phyloP scores from a whole-genome alignment of 1,140 invertebrate species.

The Plectus sambesii region DNA sequence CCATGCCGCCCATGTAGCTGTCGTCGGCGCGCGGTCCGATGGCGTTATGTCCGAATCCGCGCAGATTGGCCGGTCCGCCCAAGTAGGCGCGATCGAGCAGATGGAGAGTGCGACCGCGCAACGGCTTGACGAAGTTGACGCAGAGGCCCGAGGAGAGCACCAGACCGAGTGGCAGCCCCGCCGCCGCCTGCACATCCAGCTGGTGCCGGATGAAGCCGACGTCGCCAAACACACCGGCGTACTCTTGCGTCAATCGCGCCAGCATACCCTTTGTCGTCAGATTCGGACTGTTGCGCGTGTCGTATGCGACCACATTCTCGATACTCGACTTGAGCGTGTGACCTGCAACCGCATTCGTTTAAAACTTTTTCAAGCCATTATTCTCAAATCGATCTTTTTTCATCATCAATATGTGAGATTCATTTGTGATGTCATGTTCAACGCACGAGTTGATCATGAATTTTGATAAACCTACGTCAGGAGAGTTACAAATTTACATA shows the following conservation, averaged over 20 bases:
- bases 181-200: slow-evolving; percentile 36
- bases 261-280: slow-evolving; percentile 27
- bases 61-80: slow-evolving; percentile 38
- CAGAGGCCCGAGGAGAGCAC: slow-evolving; percentile 31
- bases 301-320: slow-evolving; percentile 28
- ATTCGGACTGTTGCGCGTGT: slow-evolving; percentile 36
- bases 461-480: too few species aligned
- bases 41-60: slow-evolving; percentile 40
- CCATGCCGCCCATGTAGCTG: slow-evolving; percentile 29
- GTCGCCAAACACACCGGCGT: slow-evolving; percentile 37
- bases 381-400: too few species aligned
- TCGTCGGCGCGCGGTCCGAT: slow-evolving; percentile 31
- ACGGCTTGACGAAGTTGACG: slow-evolving; percentile 18
- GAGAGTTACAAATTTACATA: too few species aligned
- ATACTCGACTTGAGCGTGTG: slow-evolving; percentile 43
- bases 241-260: slow-evolving; percentile 20
- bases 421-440: too few species aligned
- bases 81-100: slow-evolving; percentile 38
- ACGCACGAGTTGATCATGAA: too few species aligned
- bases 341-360: too few species aligned
- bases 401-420: too few species aligned
- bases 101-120: slow-evolving; percentile 32
- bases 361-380: too few species aligned
- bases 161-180: slow-evolving; percentile 25
- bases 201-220: slow-evolving; percentile 34